Conservation (phyloP, 2,113 vertebrate species). For the Pitta sordida region DNA sequence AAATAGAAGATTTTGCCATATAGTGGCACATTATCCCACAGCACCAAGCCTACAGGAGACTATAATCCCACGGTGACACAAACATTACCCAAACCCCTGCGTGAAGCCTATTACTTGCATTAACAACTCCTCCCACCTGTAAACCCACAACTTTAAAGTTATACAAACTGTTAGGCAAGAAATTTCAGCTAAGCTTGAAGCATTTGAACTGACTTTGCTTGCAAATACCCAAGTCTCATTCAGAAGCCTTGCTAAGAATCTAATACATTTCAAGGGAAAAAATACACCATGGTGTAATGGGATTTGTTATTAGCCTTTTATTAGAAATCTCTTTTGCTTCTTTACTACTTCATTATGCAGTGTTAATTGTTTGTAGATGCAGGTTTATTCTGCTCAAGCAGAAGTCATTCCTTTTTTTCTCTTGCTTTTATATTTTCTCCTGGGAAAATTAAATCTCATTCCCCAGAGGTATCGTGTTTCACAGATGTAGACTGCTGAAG, state of each 20-base stretch:
- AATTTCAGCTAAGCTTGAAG: conserved; percentile 13
- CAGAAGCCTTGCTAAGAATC: conserved; percentile 22
- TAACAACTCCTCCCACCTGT: conserved; percentile 32
- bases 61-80: conserved; percentile 12
- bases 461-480: conserved; percentile 54
- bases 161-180: neutral
- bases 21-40: neutral
- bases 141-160: conserved; percentile 11
- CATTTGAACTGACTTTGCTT: conserved; percentile 19
- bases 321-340: conserved; percentile 67
- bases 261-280: conserved; percentile 44
- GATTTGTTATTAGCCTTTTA: conserved; percentile 71
- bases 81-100: neutral
- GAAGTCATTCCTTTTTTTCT: conserved; percentile 47
- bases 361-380: conserved; percentile 56
- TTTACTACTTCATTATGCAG: conserved; percentile 65
- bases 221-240: conserved; percentile 27
- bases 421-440: conserved; percentile 56
- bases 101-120: conserved; percentile 13
- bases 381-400: conserved; percentile 56
- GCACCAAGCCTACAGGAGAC: neutral
- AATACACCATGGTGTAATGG: conserved; percentile 44
- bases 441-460: conserved; percentile 62
- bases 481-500: conserved; percentile 49
- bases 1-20: neutral